Evolutionary conservation across 2,888 invertebrate species (phyloP), one percentile per base, ranked within the genome.

Genomic region (Tenthredo scrophulariae): DNA sequence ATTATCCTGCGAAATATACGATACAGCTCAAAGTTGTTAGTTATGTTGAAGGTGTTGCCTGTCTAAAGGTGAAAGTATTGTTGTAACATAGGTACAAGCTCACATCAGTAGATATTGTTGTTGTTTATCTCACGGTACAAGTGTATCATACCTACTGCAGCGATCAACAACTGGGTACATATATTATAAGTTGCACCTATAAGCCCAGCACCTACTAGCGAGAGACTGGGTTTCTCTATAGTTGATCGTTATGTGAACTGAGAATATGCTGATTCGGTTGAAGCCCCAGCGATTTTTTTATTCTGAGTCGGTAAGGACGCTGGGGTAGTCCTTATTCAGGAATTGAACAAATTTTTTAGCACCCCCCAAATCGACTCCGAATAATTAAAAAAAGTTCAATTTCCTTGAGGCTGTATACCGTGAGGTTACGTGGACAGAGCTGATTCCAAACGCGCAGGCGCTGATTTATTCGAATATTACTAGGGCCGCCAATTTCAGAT

Each of bases 151-250:
- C n/a, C 37, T 37, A 37, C n/a, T n/a, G n/a, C n/a, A 67, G 33
- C 37, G 70, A 70, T 37, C 37, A 33, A 2, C 65, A 29, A 67
- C 33, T n/a, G 33, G 70, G 75, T 46, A 46, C 46, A 46, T 46
- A 46, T 13, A 46, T 46, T 74, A 67, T 15, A 9, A 43, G 74
- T 74, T 46, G 15, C 75, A 75, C 46, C 75, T 29, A 75, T 22
- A 75, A 75, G 50, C 46, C 46, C 46, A 46, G 46, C 4, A n/a
- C 7, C n/a, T 72, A 26, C n/a, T 72, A 3, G 13, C 0, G 62
- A 70, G 18, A 70, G 37, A 5, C 70, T 70, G 13, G 70, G 9
- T 70, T 70, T 70, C 46, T 26, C 75, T 13, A 75, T 29, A 75
- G 26, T 46, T 4, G 22, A 29, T 75, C 43, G 33, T 46, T 46